A percentile compares a stretch with the other conserved stretches of the same genome.
phyloP scores from a whole-genome alignment of 1,140 invertebrate genomes.

The Globodera rostochiensis region DNA sequence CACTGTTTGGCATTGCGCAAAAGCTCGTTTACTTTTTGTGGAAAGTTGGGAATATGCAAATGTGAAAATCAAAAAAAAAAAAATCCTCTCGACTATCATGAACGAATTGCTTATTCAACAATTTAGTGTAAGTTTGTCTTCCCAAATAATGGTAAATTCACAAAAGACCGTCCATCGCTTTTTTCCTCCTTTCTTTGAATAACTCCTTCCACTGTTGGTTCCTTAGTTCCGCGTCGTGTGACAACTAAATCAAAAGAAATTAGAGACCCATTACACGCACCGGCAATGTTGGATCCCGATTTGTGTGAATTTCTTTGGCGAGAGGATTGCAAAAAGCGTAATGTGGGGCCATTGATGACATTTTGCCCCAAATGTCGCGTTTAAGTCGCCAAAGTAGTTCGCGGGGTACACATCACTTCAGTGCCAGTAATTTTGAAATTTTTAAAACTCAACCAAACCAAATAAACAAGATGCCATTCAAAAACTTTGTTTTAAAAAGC shows the following conservation, averaged over 20 bases:
- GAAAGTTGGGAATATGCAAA: background rate
- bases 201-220: constrained; percentile 10
- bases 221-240: constrained; percentile 8
- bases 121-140: background rate
- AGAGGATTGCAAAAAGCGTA: too few relatives aligned
- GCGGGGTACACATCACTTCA: too few relatives aligned
- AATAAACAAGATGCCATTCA: too few relatives aligned
- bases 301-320: too few relatives aligned
- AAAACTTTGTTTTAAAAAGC: too few relatives aligned
- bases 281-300: too few relatives aligned
- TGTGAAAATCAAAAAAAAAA: background rate
- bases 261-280: background rate
- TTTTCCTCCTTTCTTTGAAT: constrained; percentile 19
- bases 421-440: too few relatives aligned
- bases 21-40: background rate
- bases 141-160: background rate
- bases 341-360: too few relatives aligned
- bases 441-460: too few relatives aligned
- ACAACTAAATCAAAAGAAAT: constrained; percentile 20
- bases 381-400: too few relatives aligned
- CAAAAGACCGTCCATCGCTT: constrained; percentile 13
- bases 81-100: background rate
- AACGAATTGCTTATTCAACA: background rate
- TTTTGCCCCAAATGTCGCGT: too few relatives aligned
- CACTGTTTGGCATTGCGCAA: background rate